Percentiles rank a stretch among this genome's conserved stretches.
Conservation (phyloP, 2,888 invertebrate genomes). For the Xylota sylvarum region DNA sequence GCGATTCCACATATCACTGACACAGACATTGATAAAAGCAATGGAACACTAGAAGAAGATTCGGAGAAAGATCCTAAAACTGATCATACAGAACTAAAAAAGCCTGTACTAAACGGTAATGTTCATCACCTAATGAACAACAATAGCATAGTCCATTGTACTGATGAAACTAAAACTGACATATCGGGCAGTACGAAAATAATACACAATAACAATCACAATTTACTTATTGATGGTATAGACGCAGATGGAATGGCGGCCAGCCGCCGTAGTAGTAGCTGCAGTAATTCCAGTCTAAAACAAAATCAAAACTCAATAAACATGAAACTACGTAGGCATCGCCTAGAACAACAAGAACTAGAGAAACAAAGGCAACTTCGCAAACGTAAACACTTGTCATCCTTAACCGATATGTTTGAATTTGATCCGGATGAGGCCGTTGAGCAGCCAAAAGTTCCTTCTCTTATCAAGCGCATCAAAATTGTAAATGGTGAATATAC, state of each 20-base stretch:
- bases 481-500: slow-evolving; percentile 78
- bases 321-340: slow-evolving; percentile 77
- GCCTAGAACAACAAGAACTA: slow-evolving; percentile 58
- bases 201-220: slow-evolving; percentile 39
- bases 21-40: neutral
- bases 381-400: slow-evolving; percentile 39
- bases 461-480: slow-evolving; percentile 79
- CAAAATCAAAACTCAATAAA: slow-evolving; percentile 79
- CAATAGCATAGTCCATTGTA: slow-evolving; percentile 49
- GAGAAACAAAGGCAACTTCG: slow-evolving; percentile 24
- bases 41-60: neutral
- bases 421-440: slow-evolving; percentile 28
- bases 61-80: neutral
- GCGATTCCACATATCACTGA: neutral
- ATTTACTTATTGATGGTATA: slow-evolving; percentile 13
- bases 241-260: slow-evolving; percentile 58
- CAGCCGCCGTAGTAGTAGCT: slow-evolving; percentile 78
- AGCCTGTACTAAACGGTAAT: slow-evolving; percentile 44
- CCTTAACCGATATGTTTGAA: slow-evolving; percentile 37
- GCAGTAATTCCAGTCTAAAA: slow-evolving; percentile 79
- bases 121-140: slow-evolving; percentile 56
- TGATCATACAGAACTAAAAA: neutral
- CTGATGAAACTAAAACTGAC: slow-evolving; percentile 41
- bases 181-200: slow-evolving; percentile 3
- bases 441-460: slow-evolving; percentile 27